Evolutionary conservation across 2,797 vertebrate genomes (phyloP).

Genomic region (Malacoraja senta): DNA sequence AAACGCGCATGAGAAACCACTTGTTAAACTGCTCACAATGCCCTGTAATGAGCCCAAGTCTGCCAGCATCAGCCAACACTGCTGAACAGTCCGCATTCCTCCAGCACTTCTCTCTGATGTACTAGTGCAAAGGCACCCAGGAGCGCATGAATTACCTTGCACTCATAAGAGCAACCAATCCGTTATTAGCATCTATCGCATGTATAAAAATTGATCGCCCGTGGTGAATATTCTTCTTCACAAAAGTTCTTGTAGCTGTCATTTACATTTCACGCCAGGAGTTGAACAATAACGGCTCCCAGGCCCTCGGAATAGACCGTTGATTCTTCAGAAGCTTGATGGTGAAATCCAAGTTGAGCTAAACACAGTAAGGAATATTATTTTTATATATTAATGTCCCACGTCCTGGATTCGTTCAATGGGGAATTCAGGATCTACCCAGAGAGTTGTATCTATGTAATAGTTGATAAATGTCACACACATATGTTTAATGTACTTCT

Average conservation of each 20-base stretch:
- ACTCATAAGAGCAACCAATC: not conserved
- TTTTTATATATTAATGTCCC: not conserved
- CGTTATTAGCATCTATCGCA: not conserved
- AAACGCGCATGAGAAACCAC: not conserved
- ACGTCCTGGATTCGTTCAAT: not conserved
- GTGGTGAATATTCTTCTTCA: not conserved
- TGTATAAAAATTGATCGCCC: not conserved
- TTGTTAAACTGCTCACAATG: not conserved
- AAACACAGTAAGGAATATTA: not conserved
- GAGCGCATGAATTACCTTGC: not conserved
- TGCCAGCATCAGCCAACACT: not conserved
- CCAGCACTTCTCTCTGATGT: not conserved
- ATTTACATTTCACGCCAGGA: not conserved
- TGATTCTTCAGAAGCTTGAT: not conserved
- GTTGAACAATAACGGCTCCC: not conserved
- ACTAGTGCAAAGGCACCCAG: not conserved
- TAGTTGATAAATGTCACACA: too few species aligned
- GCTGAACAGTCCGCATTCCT: not conserved
- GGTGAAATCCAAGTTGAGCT: not conserved
- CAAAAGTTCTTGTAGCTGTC: not conserved
- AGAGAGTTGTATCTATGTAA: not conserved
- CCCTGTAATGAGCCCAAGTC: not conserved
- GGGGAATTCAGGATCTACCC: not conserved
- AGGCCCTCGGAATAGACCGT: not conserved
- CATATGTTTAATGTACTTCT: too few species aligned